Conservation (phyloP, 2,888 invertebrate genomes). For the Palloptera scutellata region DNA sequence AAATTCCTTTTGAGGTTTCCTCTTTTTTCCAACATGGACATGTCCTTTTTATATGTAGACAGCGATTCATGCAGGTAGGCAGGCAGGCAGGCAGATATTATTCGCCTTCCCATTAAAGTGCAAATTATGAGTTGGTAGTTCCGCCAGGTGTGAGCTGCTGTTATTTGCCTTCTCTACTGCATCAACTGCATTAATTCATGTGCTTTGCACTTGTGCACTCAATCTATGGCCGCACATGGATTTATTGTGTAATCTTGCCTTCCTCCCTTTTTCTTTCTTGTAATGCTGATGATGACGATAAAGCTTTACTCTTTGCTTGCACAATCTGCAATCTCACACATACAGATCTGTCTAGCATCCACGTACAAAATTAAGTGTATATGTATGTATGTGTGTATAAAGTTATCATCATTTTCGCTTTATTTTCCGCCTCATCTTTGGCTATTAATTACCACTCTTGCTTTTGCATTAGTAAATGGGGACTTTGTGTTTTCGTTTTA, state of each 20-base stretch:
- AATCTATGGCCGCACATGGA: conserved; percentile 16
- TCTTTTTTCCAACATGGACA: conserved; percentile 9
- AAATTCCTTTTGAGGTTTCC: conserved; percentile 17
- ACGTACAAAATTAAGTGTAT: conserved; percentile 9
- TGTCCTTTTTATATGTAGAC: conserved; percentile 13
- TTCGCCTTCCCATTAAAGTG: conserved; percentile 56
- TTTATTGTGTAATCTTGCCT: conserved; percentile 34
- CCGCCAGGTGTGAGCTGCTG: conserved; percentile 58
- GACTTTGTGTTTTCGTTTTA: conserved; percentile 16
- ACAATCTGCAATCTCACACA: conserved; percentile 6
- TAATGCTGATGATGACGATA: conserved; percentile 15
- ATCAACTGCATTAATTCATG: conserved; percentile 8
- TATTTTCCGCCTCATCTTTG: conserved; percentile 37
- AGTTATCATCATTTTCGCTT: conserved; percentile 45
- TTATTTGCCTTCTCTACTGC: conserved; percentile 39
- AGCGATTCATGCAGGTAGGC: background rate
- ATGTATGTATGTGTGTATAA: conserved; percentile 28
- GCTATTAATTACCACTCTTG: conserved; percentile 51
- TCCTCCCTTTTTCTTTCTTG: conserved; percentile 23
- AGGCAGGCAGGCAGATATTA: conserved; percentile 7
- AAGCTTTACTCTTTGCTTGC: too few relatives aligned
- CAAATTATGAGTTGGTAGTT: conserved; percentile 61
- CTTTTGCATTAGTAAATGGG: conserved; percentile 25
- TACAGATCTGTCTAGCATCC: conserved; percentile 27
- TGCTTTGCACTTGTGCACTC: background rate